Percentiles rank a stretch among this genome's conserved stretches.
Evolutionary conservation across 1,140 invertebrate genomes (phyloP).

Genomic region (Bathynomus jamesi): DNA sequence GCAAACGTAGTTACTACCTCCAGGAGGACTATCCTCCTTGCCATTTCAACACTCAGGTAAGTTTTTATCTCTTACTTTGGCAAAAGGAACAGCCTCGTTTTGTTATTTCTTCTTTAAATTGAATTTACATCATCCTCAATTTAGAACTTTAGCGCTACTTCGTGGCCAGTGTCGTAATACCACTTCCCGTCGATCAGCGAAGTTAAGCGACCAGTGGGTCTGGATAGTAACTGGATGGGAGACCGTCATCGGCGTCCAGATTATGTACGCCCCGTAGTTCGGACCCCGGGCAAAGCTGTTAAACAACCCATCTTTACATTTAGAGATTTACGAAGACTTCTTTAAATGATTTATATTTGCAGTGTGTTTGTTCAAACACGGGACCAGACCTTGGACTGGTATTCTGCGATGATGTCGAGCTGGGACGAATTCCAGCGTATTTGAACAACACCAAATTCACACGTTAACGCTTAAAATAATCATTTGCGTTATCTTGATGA

Average conservation of each 20-base stretch:
- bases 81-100: not conserved
- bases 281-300: not conserved
- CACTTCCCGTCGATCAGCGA: too few relatives aligned
- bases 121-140: not conserved
- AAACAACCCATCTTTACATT: not conserved
- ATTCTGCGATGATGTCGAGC: constrained; percentile 36
- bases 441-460: constrained; percentile 36
- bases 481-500: constrained; percentile 26
- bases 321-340: not conserved
- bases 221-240: too few relatives aligned
- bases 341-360: constrained; percentile 22
- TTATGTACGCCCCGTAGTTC: too few relatives aligned
- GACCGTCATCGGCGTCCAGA: too few relatives aligned
- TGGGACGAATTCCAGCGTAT: constrained; percentile 23
- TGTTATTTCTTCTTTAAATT: not conserved
- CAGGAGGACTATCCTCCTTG: constrained; percentile 21
- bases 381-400: constrained; percentile 34
- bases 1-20: constrained; percentile 5
- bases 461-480: constrained; percentile 29
- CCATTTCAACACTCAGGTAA: constrained; percentile 28
- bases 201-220: too few relatives aligned
- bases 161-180: not conserved
- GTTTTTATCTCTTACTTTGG: not conserved
- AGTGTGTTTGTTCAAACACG: constrained; percentile 31
- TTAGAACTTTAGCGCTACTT: not conserved